Percentiles rank a stretch among this genome's conserved stretches.
Conservation (phyloP, 2,113 vertebrate genomes). For the Rhinoptilus africanus region DNA sequence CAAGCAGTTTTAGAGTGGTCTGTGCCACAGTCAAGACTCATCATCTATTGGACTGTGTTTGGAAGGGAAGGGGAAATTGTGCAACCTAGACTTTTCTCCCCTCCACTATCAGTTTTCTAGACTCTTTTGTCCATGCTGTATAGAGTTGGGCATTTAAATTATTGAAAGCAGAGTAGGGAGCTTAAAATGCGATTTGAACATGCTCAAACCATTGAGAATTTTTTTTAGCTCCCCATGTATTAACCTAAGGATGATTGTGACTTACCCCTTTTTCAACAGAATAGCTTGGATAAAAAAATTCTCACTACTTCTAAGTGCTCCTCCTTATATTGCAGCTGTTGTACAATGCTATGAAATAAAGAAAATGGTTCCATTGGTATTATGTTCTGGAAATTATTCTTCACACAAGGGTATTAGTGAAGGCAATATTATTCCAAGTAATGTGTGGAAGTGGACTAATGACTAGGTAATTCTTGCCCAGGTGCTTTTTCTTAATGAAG, state of each 20-base stretch:
- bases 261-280: neutral
- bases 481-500: neutral
- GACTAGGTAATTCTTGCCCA: neutral
- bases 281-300: neutral
- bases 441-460: neutral
- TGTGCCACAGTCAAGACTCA: neutral
- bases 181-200: neutral
- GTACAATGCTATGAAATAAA: neutral
- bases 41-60: neutral
- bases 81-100: neutral
- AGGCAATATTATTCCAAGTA: neutral
- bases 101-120: neutral
- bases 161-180: neutral
- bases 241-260: neutral
- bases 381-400: neutral
- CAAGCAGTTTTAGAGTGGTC: neutral
- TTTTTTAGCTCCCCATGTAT: neutral
- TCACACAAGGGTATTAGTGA: neutral
- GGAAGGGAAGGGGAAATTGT: neutral
- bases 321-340: neutral
- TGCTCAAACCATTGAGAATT: neutral
- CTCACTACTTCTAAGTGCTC: neutral
- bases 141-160: neutral
- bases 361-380: neutral
- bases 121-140: neutral